Evolutionary conservation across 2,888 invertebrate genomes (phyloP).

Genomic region (Aphidoletes aphidimyza): DNA sequence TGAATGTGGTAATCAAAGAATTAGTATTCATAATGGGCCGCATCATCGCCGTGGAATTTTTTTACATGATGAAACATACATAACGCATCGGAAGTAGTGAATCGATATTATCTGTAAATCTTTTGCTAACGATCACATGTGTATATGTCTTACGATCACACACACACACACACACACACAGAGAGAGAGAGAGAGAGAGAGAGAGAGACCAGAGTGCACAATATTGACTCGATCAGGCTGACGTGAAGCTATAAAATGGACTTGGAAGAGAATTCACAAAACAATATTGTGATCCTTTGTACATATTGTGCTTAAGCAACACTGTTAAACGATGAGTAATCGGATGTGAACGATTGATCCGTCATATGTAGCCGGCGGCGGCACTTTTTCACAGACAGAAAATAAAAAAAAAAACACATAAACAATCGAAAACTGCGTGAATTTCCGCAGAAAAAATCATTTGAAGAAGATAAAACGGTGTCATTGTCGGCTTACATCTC

Average conservation of each 20-base stretch:
- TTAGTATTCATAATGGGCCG: background rate
- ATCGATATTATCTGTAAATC: background rate
- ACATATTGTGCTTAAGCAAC: background rate
- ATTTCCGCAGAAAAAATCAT: background rate
- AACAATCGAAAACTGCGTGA: slow-evolving; percentile 45
- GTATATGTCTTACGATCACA: slow-evolving; percentile 36
- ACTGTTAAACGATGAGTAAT: slow-evolving; percentile 41
- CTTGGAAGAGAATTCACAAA: background rate
- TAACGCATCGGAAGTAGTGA: background rate
- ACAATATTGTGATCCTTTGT: background rate
- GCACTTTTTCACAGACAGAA: no score
- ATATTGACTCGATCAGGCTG: background rate
- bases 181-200: no score
- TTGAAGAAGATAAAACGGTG: background rate
- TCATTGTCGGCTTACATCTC: background rate
- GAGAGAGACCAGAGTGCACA: no score
- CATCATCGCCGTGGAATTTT: slow-evolving; percentile 37
- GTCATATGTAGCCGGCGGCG: background rate
- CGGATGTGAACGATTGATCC: slow-evolving; percentile 26
- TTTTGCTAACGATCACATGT: no score
- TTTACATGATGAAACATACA: background rate
- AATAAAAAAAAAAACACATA: slow-evolving; percentile 32
- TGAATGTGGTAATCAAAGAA: slow-evolving; percentile 4
- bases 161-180: no score
- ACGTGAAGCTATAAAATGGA: no score